Percentiles rank a stretch among this genome's conserved stretches.
phyloP scores from a whole-genome alignment of 1,140 invertebrate species.

The Trichomalopsis sarcophagae region DNA sequence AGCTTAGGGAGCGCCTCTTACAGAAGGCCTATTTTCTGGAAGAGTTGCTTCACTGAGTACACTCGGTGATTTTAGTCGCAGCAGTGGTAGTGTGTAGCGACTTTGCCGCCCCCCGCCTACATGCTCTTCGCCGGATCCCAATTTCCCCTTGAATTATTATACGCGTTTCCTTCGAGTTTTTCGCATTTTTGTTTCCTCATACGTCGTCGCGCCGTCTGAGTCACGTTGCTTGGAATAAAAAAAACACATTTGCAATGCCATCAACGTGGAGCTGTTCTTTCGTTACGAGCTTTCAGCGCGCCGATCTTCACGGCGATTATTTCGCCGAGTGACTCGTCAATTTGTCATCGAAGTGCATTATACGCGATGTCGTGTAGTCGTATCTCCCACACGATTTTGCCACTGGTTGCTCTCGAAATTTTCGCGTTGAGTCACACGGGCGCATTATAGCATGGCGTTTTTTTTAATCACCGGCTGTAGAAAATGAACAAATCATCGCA shows the following conservation, averaged over 20 bases:
- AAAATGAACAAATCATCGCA: too few species aligned
- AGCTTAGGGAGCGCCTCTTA: slow-evolving; percentile 49
- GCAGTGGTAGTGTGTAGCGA: neutral
- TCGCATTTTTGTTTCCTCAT: neutral
- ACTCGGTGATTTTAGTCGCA: slow-evolving; percentile 33
- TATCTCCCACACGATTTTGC: slow-evolving; percentile 30
- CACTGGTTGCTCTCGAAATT: neutral
- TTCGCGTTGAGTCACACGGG: slow-evolving; percentile 16
- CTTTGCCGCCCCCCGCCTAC: slow-evolving; percentile 9
- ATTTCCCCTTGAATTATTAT: neutral
- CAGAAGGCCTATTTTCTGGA: slow-evolving; percentile 52
- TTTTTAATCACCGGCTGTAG: neutral
- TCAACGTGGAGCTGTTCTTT: too few species aligned
- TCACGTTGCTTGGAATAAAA: neutral
- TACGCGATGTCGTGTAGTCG: neutral
- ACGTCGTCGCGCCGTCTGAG: neutral
- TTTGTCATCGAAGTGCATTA: slow-evolving; percentile 45
- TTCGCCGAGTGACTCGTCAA: slow-evolving; percentile 1
- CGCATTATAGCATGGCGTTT: neutral
- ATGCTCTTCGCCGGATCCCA: neutral
- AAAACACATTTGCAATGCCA: neutral
- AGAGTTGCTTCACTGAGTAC: slow-evolving; percentile 45
- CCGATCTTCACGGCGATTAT: neutral
- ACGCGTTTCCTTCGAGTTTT: neutral
- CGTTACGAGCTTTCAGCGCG: slow-evolving; percentile 41